These are phyloP conservation scores for Cricetomys ansorgei DNA, from an alignment of 2,113 vertebrate genomes.

Conservation along the genomic window DNA sequence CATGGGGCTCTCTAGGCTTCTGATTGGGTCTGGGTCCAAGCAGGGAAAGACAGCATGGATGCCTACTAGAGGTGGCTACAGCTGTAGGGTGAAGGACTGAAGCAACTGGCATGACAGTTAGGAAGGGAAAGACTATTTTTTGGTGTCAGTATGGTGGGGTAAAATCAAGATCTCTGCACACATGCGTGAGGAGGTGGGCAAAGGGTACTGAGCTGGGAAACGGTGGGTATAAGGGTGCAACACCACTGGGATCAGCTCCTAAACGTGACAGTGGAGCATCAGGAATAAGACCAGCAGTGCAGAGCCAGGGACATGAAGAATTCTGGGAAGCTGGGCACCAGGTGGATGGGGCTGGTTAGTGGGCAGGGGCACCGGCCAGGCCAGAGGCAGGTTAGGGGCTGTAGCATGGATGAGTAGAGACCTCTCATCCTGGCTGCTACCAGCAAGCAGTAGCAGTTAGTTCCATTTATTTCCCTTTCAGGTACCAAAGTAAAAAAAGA, in stretches of 20 bases:
- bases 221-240: not conserved
- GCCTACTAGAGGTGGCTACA: not conserved
- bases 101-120: not conserved
- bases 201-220: not conserved
- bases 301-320: not conserved
- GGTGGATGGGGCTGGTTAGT: slow-evolving; percentile 42
- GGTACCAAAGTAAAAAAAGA: slow-evolving; percentile 83
- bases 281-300: not conserved
- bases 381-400: slow-evolving; percentile 73
- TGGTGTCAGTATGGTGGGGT: not conserved
- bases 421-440: slow-evolving; percentile 57
- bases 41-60: not conserved
- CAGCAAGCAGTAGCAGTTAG: slow-evolving; percentile 87
- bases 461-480: slow-evolving; percentile 88
- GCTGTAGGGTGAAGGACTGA: not conserved
- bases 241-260: not conserved
- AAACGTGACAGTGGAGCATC: not conserved
- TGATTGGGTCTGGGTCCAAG: not conserved
- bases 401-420: slow-evolving; percentile 56
- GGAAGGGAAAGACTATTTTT: not conserved
- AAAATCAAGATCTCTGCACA: slow-evolving; percentile 34
- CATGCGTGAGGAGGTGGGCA: slow-evolving; percentile 30
- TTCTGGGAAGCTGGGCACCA: not conserved
- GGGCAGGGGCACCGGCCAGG: slow-evolving; percentile 49
- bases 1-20: not conserved